A percentile compares a stretch with the other conserved stretches of the same genome.
Evolutionary conservation across 30 jellyfish, hydroid and myxozoan species (phyloP).

Genomic region (Mastigias papua): DNA sequence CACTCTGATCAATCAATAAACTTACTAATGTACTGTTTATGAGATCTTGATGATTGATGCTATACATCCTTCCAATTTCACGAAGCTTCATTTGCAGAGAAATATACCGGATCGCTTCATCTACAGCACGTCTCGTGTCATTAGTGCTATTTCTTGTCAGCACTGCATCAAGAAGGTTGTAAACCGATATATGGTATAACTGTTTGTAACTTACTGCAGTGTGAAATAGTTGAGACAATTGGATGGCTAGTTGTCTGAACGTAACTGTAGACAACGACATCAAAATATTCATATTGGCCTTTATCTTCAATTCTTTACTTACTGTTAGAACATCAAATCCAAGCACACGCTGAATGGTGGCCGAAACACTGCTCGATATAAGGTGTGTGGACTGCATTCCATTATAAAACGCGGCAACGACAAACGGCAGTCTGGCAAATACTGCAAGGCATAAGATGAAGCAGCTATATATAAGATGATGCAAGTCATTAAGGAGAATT

Average conservation of each 20-base stretch:
- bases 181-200: constrained; percentile 36
- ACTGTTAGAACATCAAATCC: constrained; percentile 27
- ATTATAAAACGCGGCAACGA: constrained; percentile 23
- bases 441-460: constrained; percentile 6
- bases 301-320: constrained; percentile 1
- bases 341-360: background rate
- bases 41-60: constrained; percentile 1
- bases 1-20: background rate
- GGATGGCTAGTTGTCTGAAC: background rate
- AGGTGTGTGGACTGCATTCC: background rate
- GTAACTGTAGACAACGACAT: background rate
- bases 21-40: constrained; percentile 7
- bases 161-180: constrained; percentile 46
- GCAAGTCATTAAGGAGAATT: too few relatives aligned
- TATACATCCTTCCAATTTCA: constrained; percentile 6
- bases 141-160: background rate
- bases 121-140: constrained; percentile 26
- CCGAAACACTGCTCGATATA: background rate
- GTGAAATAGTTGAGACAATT: background rate
- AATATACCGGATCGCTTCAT: constrained; percentile 10
- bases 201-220: constrained; percentile 8
- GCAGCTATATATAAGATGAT: too few relatives aligned
- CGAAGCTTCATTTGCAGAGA: constrained; percentile 15
- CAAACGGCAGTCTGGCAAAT: constrained; percentile 25
- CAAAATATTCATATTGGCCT: background rate